Evolutionary conservation across 2,888 invertebrate genomes (phyloP).

Genomic region (Metallyticus violacea): DNA sequence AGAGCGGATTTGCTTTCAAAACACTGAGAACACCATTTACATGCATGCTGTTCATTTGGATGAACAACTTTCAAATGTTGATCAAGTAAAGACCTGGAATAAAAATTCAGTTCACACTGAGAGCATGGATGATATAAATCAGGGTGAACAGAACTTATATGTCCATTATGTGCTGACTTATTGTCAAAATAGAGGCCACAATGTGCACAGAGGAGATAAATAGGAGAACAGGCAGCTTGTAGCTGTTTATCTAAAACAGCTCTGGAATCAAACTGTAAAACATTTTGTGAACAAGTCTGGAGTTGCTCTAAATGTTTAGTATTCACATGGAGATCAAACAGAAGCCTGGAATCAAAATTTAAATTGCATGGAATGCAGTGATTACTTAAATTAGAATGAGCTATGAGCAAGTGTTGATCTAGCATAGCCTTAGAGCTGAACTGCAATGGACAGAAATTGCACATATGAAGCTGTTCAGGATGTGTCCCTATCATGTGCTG

Average conservation of each 20-base stretch:
- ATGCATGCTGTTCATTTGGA: background rate
- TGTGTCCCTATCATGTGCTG: background rate
- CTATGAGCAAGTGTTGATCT: background rate
- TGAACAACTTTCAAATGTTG: conserved; percentile 4
- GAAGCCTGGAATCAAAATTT: background rate
- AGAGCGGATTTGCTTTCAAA: background rate
- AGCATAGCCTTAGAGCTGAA: no score
- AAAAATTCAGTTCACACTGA: background rate
- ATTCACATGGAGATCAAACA: background rate
- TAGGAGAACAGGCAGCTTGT: background rate
- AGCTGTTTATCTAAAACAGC: background rate
- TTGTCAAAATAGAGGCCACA: background rate
- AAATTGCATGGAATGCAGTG: background rate
- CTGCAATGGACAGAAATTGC: no score
- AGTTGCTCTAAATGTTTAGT: background rate
- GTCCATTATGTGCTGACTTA: background rate
- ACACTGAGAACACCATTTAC: background rate
- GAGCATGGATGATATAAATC: conserved; percentile 20
- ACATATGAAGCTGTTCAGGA: no score
- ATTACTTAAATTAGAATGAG: background rate
- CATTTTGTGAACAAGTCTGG: background rate
- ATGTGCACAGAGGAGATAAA: background rate
- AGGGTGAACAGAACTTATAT: background rate
- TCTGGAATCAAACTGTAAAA: background rate
- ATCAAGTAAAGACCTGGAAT: background rate